Conservation (phyloP, 2,888 invertebrate genomes). For the Automeris io region DNA sequence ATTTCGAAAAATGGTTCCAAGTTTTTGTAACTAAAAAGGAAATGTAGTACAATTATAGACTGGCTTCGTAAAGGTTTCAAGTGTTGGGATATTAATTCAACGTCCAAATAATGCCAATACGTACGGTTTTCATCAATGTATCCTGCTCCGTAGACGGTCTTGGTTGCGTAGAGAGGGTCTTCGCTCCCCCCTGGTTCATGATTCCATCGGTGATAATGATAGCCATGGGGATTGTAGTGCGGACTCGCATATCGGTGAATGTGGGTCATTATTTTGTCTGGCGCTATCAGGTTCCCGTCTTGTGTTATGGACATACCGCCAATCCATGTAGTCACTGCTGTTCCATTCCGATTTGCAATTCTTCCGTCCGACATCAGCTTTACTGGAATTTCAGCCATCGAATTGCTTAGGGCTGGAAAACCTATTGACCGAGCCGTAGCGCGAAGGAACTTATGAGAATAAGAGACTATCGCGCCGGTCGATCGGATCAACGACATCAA, state of each 20-base stretch:
- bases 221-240: conserved; percentile 71
- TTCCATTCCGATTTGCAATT: conserved; percentile 59
- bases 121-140: conserved; percentile 76
- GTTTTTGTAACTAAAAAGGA: neutral
- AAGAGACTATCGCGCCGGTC: conserved; percentile 58
- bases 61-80: neutral
- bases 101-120: conserved; percentile 41
- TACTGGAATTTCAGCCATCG: conserved; percentile 75
- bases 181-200: conserved; percentile 73
- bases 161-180: conserved; percentile 72
- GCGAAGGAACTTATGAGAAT: conserved; percentile 54
- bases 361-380: conserved; percentile 74
- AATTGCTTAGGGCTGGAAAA: conserved; percentile 66
- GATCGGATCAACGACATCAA: conserved; percentile 47
- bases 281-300: conserved; percentile 70
- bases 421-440: conserved; percentile 57
- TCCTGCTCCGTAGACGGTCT: conserved; percentile 74
- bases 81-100: conserved; percentile 7
- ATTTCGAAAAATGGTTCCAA: neutral
- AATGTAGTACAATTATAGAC: neutral
- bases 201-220: conserved; percentile 70
- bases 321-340: conserved; percentile 67
- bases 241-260: conserved; percentile 71
- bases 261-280: conserved; percentile 72
- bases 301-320: conserved; percentile 74